Percentiles rank a stretch among this genome's conserved stretches.
These are phyloP conservation scores for Dynastes hyllus DNA, from an alignment of 2,888 invertebrate species.

Conservation along the genomic window DNA sequence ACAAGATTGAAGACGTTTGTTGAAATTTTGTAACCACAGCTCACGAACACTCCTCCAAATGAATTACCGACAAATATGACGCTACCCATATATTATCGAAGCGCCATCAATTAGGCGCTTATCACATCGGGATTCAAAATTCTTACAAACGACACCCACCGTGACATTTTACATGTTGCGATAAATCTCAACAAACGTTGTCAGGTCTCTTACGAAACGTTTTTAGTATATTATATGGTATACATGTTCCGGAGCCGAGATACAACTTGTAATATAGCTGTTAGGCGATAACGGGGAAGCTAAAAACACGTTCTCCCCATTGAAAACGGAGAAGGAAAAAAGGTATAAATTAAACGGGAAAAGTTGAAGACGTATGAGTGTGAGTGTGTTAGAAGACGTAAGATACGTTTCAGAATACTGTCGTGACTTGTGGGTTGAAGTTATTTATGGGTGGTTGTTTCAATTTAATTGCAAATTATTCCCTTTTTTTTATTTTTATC, in stretches of 20 bases:
- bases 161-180: slow-evolving; percentile 24
- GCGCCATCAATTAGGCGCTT: too few species aligned
- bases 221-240: background rate
- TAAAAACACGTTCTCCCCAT: slow-evolving; percentile 32
- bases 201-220: slow-evolving; percentile 37
- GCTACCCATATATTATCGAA: too few species aligned
- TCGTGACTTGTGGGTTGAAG: slow-evolving; percentile 25
- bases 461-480: slow-evolving; percentile 40
- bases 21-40: too few species aligned
- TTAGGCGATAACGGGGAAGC: slow-evolving; percentile 43
- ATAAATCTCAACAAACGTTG: slow-evolving; percentile 39
- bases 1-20: too few species aligned
- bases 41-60: too few species aligned
- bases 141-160: background rate
- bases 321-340: slow-evolving; percentile 25
- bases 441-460: slow-evolving; percentile 29
- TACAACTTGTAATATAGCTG: slow-evolving; percentile 48
- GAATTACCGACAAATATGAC: too few species aligned
- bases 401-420: slow-evolving; percentile 3
- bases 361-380: slow-evolving; percentile 8
- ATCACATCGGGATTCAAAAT: too few species aligned
- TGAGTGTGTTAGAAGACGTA: background rate
- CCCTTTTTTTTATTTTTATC: slow-evolving; percentile 18
- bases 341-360: slow-evolving; percentile 35
- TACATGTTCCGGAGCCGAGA: slow-evolving; percentile 29